A percentile compares a stretch with the other conserved stretches of the same genome.
These are phyloP conservation scores for Tinea semifulvella DNA, from an alignment of 2,888 invertebrate species.

Conservation along the genomic window DNA sequence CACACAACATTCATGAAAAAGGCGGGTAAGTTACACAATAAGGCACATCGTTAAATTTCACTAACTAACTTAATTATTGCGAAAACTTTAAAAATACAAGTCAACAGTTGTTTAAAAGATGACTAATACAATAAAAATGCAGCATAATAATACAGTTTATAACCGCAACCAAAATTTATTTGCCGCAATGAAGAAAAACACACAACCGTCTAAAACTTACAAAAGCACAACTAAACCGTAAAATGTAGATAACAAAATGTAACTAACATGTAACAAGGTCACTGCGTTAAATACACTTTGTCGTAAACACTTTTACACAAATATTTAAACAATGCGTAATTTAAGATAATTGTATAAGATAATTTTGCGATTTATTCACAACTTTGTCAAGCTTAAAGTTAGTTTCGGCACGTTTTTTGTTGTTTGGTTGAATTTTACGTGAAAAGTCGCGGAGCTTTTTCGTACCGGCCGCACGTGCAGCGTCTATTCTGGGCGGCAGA, in stretches of 20 bases:
- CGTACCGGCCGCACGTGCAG: slow-evolving; percentile 60
- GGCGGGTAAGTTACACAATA: slow-evolving; percentile 34
- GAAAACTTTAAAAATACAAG: too few relatives aligned
- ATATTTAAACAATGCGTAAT: background rate
- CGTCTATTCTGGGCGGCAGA: slow-evolving; percentile 60
- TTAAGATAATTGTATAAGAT: too few relatives aligned
- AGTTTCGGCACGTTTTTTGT: slow-evolving; percentile 4
- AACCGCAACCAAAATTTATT: background rate
- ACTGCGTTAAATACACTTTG: slow-evolving; percentile 36
- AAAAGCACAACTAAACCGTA: too few relatives aligned
- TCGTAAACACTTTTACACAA: slow-evolving; percentile 26
- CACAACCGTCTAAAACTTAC: background rate
- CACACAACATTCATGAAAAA: slow-evolving; percentile 5
- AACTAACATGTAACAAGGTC: slow-evolving; percentile 33
- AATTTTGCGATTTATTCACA: background rate
- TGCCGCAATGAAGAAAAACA: background rate
- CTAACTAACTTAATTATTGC: too few relatives aligned
- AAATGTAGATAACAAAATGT: slow-evolving; percentile 3
- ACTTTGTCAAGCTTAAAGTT: background rate
- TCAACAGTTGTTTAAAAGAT: too few relatives aligned
- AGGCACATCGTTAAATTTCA: too few relatives aligned
- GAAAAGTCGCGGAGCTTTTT: slow-evolving; percentile 34
- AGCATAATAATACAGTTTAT: too few relatives aligned
- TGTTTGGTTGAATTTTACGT: slow-evolving; percentile 6
- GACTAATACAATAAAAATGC: too few relatives aligned